Conservation (phyloP, 2,113 vertebrate species). For the Centropus unirufus region DNA sequence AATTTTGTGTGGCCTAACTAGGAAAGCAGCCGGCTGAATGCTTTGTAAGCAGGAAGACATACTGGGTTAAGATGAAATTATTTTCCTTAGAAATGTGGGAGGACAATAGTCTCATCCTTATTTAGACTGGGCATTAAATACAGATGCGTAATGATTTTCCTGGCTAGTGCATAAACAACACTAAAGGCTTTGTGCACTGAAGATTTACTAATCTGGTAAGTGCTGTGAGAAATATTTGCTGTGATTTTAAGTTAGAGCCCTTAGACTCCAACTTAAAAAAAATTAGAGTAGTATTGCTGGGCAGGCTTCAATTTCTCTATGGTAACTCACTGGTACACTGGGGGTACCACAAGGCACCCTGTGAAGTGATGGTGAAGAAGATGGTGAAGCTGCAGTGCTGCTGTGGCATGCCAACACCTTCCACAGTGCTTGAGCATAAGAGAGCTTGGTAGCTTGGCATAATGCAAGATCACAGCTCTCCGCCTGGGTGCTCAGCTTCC, state of each 20-base stretch:
- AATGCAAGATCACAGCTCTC: neutral
- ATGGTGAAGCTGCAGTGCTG: neutral
- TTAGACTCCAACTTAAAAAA: neutral
- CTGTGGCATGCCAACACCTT: neutral
- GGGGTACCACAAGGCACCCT: neutral
- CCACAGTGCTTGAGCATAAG: neutral
- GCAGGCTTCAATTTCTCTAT: neutral
- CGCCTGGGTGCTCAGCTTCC: neutral
- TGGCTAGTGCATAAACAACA: neutral
- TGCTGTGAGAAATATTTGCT: neutral
- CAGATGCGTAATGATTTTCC: neutral
- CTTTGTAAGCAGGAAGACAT: neutral
- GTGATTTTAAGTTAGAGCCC: neutral
- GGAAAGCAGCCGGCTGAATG: neutral
- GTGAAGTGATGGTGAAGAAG: neutral
- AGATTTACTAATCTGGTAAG: neutral
- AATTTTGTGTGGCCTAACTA: neutral
- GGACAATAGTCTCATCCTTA: neutral
- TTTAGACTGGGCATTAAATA: neutral
- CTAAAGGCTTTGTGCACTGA: neutral
- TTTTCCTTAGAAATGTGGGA: neutral
- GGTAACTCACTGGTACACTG: neutral
- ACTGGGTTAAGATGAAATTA: neutral
- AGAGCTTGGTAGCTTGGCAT: neutral
- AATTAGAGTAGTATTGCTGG: neutral